These are phyloP conservation scores for Piscicola geometra DNA, from an alignment of 2,888 invertebrate genomes.

Conservation along the genomic window DNA sequence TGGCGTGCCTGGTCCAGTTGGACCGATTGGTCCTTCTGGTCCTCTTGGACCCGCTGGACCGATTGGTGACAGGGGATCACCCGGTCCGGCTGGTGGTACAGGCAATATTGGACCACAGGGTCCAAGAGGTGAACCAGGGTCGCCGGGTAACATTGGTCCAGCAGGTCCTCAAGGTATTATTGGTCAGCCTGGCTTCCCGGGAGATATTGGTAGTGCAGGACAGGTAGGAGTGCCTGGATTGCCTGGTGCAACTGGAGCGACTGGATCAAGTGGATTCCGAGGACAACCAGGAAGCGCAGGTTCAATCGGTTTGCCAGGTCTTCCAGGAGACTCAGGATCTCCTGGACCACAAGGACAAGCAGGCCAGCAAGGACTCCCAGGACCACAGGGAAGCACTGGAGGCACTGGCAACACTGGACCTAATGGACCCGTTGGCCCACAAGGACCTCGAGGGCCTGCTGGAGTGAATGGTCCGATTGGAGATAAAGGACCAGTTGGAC, in stretches of 20 bases:
- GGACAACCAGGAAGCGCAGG: constrained; percentile 40
- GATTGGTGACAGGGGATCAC: constrained; percentile 33
- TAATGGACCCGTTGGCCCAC: constrained; percentile 30
- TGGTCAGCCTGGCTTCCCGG: constrained; percentile 28
- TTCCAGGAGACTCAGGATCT: constrained; percentile 37
- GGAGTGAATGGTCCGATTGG: constrained; percentile 40
- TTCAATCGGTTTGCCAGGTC: constrained; percentile 36
- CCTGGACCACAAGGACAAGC: constrained; percentile 30
- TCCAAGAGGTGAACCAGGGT: constrained; percentile 47
- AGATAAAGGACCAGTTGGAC: constrained; percentile 32
- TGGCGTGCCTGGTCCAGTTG: constrained; percentile 32
- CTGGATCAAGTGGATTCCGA: constrained; percentile 33
- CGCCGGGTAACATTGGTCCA: constrained; percentile 46
- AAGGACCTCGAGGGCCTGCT: constrained; percentile 35
- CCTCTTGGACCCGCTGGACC: constrained; percentile 33
- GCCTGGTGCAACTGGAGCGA: constrained; percentile 31
- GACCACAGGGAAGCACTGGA: constrained; percentile 32
- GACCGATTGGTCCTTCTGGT: constrained; percentile 27
- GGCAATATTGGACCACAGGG: constrained; percentile 40
- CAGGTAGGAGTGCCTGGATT: constrained; percentile 21
- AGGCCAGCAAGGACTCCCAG: constrained; percentile 31
- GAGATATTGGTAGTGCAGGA: constrained; percentile 28
- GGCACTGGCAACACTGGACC: constrained; percentile 29
- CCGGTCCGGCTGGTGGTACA: constrained; percentile 37
- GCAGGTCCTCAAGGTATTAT: constrained; percentile 8